Conservation (phyloP, 2,113 vertebrate species). For the Monarcha castaneiventris region DNA sequence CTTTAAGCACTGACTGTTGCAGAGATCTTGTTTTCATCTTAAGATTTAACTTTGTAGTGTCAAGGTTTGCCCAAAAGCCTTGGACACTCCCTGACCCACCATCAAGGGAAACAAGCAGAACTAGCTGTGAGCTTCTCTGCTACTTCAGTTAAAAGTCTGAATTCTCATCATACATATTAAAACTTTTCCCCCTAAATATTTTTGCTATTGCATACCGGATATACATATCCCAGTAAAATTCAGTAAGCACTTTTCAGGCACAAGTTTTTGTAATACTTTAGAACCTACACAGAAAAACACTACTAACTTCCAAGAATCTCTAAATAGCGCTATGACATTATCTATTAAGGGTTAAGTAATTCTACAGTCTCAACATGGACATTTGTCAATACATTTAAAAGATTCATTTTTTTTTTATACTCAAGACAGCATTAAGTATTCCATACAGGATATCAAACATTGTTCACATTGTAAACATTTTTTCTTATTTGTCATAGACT, state of each 20-base stretch:
- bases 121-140: not conserved
- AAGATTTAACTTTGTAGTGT: not conserved
- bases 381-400: not conserved
- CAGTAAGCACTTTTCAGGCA: not conserved
- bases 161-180: not conserved
- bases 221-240: not conserved
- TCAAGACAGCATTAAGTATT: not conserved
- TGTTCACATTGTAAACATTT: not conserved
- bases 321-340: not conserved
- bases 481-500: not conserved
- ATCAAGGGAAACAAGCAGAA: not conserved
- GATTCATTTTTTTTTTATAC: not conserved
- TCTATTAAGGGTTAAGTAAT: not conserved
- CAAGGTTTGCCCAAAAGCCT: not conserved
- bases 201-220: not conserved
- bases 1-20: not conserved
- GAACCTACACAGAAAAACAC: not conserved
- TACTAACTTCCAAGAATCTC: not conserved
- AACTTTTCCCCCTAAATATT: not conserved
- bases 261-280: not conserved
- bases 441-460: not conserved
- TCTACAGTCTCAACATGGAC: rapidly evolving
- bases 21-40: not conserved
- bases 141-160: not conserved
- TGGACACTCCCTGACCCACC: not conserved